A percentile compares a stretch with the other conserved stretches of the same genome.
phyloP scores from a whole-genome alignment of 2,113 vertebrate genomes.

The Menidia beryllina region DNA sequence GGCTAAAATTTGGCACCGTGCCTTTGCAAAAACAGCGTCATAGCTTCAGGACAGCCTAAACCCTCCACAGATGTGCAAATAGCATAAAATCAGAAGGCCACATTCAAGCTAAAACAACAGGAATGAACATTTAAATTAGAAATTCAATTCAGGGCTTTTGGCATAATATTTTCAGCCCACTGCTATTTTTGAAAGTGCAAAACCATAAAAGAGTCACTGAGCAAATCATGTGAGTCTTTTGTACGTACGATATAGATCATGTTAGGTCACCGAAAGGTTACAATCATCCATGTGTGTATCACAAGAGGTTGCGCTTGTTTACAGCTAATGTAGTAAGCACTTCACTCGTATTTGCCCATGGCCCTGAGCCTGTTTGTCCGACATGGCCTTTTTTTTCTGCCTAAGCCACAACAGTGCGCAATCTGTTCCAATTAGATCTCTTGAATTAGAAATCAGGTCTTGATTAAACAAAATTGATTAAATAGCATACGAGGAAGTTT shows the following conservation, averaged over 20 bases:
- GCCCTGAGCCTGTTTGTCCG: constrained; percentile 46
- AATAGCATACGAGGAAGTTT: constrained; percentile 67
- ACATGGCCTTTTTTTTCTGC: constrained; percentile 46
- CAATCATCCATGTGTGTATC: neutral
- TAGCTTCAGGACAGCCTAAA: constrained; percentile 54
- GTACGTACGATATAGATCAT: constrained; percentile 12
- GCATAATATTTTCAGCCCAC: constrained; percentile 14
- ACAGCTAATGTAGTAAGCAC: constrained; percentile 33
- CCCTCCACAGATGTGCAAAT: constrained; percentile 22
- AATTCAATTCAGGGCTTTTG: constrained; percentile 15
- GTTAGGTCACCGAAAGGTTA: neutral
- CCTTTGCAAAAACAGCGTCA: constrained; percentile 47
- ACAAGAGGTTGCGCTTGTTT: constrained; percentile 38
- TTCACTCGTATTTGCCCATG: constrained; percentile 39
- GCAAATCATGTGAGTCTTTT: neutral
- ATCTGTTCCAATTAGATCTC: constrained; percentile 63
- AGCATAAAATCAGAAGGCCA: constrained; percentile 19
- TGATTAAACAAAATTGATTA: constrained; percentile 75
- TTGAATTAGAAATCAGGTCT: constrained; percentile 67
- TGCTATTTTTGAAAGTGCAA: constrained; percentile 2
- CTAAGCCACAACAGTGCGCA: constrained; percentile 38
- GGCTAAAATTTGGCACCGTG: constrained; percentile 43
- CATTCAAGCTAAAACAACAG: constrained; percentile 14
- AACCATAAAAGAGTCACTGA: constrained; percentile 3
- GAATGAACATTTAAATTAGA: constrained; percentile 6